These are phyloP conservation scores for Cebus imitator DNA, from an alignment of 2,113 vertebrate genomes.

Conservation along the genomic window DNA sequence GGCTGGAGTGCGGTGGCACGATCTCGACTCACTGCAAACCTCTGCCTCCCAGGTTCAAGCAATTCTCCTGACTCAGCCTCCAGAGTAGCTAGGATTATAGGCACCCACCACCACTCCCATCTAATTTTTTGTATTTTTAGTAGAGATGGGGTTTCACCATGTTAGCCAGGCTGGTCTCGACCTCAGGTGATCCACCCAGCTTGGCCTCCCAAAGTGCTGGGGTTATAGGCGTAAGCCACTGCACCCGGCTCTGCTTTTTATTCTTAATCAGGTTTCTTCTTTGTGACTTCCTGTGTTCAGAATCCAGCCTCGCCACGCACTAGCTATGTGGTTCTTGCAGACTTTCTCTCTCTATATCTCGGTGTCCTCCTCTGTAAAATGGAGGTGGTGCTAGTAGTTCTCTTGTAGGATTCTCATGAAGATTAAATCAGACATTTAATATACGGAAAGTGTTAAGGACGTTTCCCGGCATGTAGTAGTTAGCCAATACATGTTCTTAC, in stretches of 20 bases:
- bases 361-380: background rate
- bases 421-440: background rate
- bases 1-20: too few species aligned
- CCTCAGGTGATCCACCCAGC: too few species aligned
- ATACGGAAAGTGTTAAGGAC: background rate
- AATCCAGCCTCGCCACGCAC: background rate
- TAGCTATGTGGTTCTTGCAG: background rate
- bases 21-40: too few species aligned
- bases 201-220: too few species aligned
- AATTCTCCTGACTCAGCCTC: too few species aligned
- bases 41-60: too few species aligned
- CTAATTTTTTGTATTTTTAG: too few species aligned
- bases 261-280: background rate
- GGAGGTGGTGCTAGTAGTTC: background rate
- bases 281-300: background rate
- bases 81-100: too few species aligned
- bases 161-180: too few species aligned
- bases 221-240: too few species aligned
- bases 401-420: background rate
- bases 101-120: accelerated
- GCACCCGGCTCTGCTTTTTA: background rate
- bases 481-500: background rate
- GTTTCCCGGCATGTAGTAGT: background rate
- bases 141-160: too few species aligned
- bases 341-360: background rate